Percentiles rank a stretch among this genome's conserved stretches.
phyloP scores from a whole-genome alignment of 2,113 vertebrate species.

The Noturus placidus region DNA sequence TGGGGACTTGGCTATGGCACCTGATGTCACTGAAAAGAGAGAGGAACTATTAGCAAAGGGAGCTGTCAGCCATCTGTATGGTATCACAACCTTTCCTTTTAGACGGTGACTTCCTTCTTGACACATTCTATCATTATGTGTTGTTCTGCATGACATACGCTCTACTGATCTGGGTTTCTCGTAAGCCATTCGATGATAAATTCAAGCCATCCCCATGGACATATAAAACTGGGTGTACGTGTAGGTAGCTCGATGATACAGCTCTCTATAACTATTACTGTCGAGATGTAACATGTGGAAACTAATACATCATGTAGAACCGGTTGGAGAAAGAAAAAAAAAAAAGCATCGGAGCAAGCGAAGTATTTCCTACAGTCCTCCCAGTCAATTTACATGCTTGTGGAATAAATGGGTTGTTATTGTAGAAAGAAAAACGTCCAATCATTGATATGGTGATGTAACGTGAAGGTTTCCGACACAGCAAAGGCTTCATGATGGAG shows the following conservation, averaged over 20 bases:
- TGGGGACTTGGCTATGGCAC: conserved; percentile 19
- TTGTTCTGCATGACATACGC: conserved; percentile 20
- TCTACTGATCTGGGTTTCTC: not conserved
- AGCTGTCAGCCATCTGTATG: conserved; percentile 16
- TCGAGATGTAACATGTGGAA: not conserved
- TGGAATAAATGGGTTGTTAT: not conserved
- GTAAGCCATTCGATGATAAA: not conserved
- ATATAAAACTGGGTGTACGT: not conserved
- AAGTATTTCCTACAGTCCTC: not conserved
- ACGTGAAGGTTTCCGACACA: not conserved
- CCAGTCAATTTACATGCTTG: not conserved
- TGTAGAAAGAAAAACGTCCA: too few species aligned
- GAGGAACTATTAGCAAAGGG: conserved; percentile 26
- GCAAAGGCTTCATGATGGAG: not conserved
- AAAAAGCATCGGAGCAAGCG: not conserved
- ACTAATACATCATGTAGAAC: not conserved
- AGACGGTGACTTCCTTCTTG: conserved; percentile 22
- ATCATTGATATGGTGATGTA: not conserved
- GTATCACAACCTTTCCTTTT: conserved; percentile 33
- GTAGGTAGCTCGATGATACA: not conserved
- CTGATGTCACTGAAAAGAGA: conserved; percentile 43
- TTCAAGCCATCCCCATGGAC: not conserved
- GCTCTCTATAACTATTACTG: not conserved
- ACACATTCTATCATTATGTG: conserved; percentile 27
- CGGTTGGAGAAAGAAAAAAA: not conserved